Base-by-base conservation (phyloP, 2,797 vertebrate species). In the Etheostoma perlongum region DNA sequence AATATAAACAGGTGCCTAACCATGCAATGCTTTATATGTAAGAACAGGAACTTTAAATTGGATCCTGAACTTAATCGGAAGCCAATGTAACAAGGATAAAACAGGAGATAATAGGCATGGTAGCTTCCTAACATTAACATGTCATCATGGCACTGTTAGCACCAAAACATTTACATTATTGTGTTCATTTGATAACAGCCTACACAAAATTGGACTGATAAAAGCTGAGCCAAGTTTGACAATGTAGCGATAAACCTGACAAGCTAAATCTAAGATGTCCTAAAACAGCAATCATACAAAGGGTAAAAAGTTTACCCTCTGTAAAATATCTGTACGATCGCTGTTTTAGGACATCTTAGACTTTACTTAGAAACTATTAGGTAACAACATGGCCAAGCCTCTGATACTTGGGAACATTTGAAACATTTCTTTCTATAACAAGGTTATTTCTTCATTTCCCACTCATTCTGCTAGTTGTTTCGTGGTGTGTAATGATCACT, bases 81-180 rank as follows among this genome's bases (percentile, higher is more conserved):
- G 33, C 33, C 6, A 33, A 8, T 33, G 33, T 33, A 33, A 33
- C 33, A 33, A 33, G 33, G 33, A 33, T 7, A 7, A 33, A 40
- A 40, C 10, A 40, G 36, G 36, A 40, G 10, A 40, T 40, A 11
- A 72, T 64, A 76, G 48, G 25, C 44, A n/a, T 70, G 47, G 3
- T 60, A 63, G 4, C 30, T 59, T 66, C 21, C 7, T 18, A 64
- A 46, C 51, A 18, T 67, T 44, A 64, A 12, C 12, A 57, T 48
- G 60, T 65, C 33, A 44, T 27, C 53, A 79, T 46, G 15, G 63
- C 18, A 40, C 5, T 51, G 21, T 54, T 33, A 53, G n/a, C 40
- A 53, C 46, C 51, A 61, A 49, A 47, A 46, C 72, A 25, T 42
- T 67, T 44, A 16, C 63, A 67, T 27, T 51, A 16, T 23, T 48